Evolutionary conservation across 2,113 vertebrate species (phyloP).

Genomic region (Malurus alboscapulatus): DNA sequence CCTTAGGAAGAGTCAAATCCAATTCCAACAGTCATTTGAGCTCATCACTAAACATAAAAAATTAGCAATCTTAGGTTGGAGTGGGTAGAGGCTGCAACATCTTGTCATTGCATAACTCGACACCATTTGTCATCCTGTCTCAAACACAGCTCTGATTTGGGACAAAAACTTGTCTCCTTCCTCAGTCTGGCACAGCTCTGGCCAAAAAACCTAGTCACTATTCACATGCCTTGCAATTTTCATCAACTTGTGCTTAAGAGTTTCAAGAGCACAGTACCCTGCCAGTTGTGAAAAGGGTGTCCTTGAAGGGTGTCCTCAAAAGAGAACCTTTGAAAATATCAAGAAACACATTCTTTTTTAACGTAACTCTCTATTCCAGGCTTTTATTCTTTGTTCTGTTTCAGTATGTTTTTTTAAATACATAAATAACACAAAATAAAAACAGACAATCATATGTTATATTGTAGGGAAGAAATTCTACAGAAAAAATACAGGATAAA

Average conservation of each 20-base stretch:
- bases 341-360: background rate
- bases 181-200: background rate
- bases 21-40: background rate
- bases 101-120: background rate
- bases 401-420: background rate
- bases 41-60: background rate
- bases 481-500: background rate
- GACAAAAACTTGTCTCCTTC: background rate
- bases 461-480: background rate
- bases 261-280: conserved; percentile 6
- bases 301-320: conserved; percentile 15
- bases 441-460: background rate
- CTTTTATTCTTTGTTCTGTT: background rate
- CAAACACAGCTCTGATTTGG: background rate
- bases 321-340: conserved; percentile 24
- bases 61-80: background rate
- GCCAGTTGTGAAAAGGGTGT: background rate
- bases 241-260: background rate
- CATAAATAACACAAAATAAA: background rate
- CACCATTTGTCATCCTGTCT: background rate
- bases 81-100: background rate
- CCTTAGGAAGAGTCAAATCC: background rate
- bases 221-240: background rate
- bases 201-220: background rate
- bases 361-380: background rate